Base-by-base conservation (phyloP, 2,888 invertebrate species). In the Girardia tigrina region DNA sequence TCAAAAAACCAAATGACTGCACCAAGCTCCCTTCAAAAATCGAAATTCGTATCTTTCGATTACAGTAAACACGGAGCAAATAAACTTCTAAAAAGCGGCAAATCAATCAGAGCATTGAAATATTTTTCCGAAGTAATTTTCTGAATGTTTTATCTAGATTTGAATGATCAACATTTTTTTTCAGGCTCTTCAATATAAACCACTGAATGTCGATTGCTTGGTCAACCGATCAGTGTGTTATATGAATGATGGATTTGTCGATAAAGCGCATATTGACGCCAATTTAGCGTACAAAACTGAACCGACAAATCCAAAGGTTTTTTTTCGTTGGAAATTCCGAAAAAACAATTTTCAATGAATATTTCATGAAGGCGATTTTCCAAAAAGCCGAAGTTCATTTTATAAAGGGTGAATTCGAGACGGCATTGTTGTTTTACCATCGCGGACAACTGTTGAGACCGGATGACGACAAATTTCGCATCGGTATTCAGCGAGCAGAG, bases 371-470 rank as follows among this genome's bases (percentile, higher is more conserved):
- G 56, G 56, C 56, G n/a, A 56, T 56, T 56, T 56, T 20, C 23
- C 56, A 56, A 56, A 56, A 56, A 56, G 56, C 56, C 6, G 56
- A 56, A 56, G 56, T 56, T 20, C 56, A 56, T 56, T 56, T 8
- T 56, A 20, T 56, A 20, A 56, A 56, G 23, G 56, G 56, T 2
- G 56, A 56, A n/a, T 56, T 56, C n/a, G 56, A 56, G n/a, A 56
- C 56, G n/a, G 56, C 56, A 12, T 56, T 56, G 23, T 56, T 56
- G n/a, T 56, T 20, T n/a, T 56, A 56, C 23, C 4, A 56, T 56
- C 56, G 23, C n/a, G 56, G 56, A 20, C 56, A 56, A 20, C 20
- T 23, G 6, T 56, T 56, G 23, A 4, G 56, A 16, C 56, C 56
- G n/a, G 56, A 56, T 56, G 56, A 56, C 23, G 56, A 56, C 23